Conservation (phyloP, 2,797 vertebrate species). For the Xenopus petersii region DNA sequence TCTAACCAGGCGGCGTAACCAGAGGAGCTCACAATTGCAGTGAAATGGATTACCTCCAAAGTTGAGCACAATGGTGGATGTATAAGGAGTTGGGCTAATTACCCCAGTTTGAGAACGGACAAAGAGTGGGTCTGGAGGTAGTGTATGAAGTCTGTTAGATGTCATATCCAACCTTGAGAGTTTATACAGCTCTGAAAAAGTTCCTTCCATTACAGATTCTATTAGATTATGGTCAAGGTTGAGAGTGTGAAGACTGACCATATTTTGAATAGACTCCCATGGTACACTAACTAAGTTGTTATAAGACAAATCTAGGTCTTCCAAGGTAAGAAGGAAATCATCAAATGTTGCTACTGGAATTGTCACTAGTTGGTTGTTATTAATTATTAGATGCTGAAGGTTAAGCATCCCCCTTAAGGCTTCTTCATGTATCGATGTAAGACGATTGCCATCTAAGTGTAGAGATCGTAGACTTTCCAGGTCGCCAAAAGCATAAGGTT, state of each 20-base stretch:
- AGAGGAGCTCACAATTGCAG: constrained; percentile 89
- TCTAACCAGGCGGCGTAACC: constrained; percentile 80
- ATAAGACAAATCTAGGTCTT: constrained; percentile 90
- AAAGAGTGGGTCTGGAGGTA: constrained; percentile 87
- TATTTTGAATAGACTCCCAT: constrained; percentile 86
- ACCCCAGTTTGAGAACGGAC: constrained; percentile 80
- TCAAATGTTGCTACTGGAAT: constrained; percentile 79
- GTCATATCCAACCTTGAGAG: constrained; percentile 90
- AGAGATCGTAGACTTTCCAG: constrained; percentile 86
- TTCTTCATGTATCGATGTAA: constrained; percentile 73
- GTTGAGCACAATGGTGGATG: constrained; percentile 76
- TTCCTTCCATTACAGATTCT: constrained; percentile 80
- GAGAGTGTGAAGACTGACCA: constrained; percentile 85
- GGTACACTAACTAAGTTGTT: constrained; percentile 86
- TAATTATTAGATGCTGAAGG: constrained; percentile 88
- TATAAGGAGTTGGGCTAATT: constrained; percentile 80
- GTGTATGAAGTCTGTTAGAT: constrained; percentile 84
- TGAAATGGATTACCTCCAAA: constrained; percentile 90
- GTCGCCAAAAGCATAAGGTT: constrained; percentile 81
- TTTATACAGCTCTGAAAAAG: constrained; percentile 84
- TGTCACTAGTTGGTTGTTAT: constrained; percentile 85
- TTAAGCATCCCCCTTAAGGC: constrained; percentile 82
- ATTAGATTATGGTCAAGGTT: constrained; percentile 93
- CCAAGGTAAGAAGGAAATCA: constrained; percentile 81
- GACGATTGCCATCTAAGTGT: constrained; percentile 84